These are phyloP conservation scores for Myotis daubentonii DNA, from an alignment of 2,797 vertebrate species.

Conservation along the genomic window DNA sequence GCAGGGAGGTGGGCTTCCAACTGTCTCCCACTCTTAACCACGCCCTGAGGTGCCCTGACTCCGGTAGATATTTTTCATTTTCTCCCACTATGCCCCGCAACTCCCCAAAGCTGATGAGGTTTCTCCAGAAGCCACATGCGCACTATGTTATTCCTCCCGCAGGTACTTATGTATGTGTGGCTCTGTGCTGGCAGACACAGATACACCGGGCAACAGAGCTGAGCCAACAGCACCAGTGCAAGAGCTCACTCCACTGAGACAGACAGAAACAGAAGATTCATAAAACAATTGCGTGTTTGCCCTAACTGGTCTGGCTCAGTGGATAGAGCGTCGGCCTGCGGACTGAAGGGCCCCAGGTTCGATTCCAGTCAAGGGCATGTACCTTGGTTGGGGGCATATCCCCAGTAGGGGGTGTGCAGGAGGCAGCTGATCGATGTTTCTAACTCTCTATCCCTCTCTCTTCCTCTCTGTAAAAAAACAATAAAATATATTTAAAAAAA, in stretches of 20 bases:
- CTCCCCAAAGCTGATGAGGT: neutral
- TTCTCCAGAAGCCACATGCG: neutral
- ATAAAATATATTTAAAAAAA: too few species aligned
- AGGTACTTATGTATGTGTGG: accelerated
- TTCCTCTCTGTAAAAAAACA: too few species aligned
- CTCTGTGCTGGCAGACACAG: neutral
- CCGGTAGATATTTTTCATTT: accelerated
- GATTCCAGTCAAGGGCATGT: too few species aligned
- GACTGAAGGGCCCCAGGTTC: too few species aligned
- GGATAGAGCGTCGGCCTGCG: too few species aligned
- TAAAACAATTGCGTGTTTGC: neutral
- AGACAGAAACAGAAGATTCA: accelerated
- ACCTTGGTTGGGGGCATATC: too few species aligned
- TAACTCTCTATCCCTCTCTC: too few species aligned
- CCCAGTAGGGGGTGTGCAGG: too few species aligned
- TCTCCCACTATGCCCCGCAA: neutral
- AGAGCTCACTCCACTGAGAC: too few species aligned
- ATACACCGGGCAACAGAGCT: neutral
- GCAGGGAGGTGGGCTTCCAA: accelerated
- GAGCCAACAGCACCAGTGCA: accelerated
- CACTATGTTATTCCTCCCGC: too few species aligned
- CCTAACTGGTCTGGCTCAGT: too few species aligned
- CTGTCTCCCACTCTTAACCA: neutral
- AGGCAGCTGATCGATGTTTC: too few species aligned
- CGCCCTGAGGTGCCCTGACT: accelerated